Base-by-base conservation (phyloP, 1,140 invertebrate species). In the Gonioctena quinquepunctata region DNA sequence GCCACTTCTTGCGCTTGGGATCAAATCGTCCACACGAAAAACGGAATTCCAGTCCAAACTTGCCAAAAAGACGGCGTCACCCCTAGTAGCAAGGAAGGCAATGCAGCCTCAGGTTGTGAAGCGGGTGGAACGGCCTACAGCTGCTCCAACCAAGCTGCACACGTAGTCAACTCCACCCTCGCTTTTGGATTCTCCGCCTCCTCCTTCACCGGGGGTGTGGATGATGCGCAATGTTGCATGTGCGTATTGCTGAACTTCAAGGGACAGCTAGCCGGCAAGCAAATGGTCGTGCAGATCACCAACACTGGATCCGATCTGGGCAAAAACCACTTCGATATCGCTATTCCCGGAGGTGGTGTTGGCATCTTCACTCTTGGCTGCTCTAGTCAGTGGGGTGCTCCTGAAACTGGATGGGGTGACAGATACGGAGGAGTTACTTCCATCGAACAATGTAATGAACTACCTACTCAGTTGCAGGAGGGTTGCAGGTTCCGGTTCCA, bases 321-420 rank as follows among this genome's bases (percentile, higher is more conserved):
- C 59, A 8, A 25, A 3, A 74, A 74, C 56, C 72, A 74, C 3
- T 74, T 74, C 25, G 72, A 74, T 48, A 68, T 74, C 42, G 61
- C 59, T 63, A 64, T 74, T 28, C 72, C 72, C 28, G 72, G 69
- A 56, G 54, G 72, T 64, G 68, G 64, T n/a, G 26, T 66, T 13
- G 52, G 50, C 1, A 3, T 23, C 7, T 25, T 49, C 19, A 63
- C n/a, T 13, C 18, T 18, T 13, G 61, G 61, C 5, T 63, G 61
- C 16, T 13, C 25, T 1, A 13, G 16, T 2, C 61, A 63, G 16
- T 71, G 70, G 70, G 50, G 50, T 3, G 59, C 70, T n/a, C 54
- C 56, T 48, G 42, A 62, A 42, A 11, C 27, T 3, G 70, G 70
- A 16, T 71, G 70, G 70, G 70, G 70, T 7, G 56, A 50, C 27